phyloP scores from a whole-genome alignment of 2,888 invertebrate species.

The Miltochrista miniata region DNA sequence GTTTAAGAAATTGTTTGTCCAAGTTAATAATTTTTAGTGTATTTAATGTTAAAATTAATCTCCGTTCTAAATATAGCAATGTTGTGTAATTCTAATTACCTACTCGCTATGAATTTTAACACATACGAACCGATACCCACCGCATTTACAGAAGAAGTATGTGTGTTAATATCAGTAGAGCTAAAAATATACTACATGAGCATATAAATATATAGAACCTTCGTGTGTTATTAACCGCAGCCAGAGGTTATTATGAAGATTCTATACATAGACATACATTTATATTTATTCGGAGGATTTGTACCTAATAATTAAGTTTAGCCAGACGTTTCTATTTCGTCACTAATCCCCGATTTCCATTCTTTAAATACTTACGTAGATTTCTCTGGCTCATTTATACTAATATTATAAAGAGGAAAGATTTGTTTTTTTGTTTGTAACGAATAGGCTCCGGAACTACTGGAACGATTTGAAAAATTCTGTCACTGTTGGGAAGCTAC shows the following conservation, averaged over 20 bases:
- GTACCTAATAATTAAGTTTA: no score
- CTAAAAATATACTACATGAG: conserved; percentile 36
- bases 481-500: no score
- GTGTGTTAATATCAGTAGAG: conserved; percentile 3
- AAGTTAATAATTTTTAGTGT: conserved; percentile 23
- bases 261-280: neutral
- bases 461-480: no score
- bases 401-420: no score
- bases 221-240: no score
- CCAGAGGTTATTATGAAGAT: conserved; percentile 34
- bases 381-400: no score
- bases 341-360: no score
- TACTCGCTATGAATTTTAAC: conserved; percentile 15
- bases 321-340: conserved; percentile 17
- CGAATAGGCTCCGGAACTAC: no score
- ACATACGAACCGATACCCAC: conserved; percentile 20
- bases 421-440: no score
- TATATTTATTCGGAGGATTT: no score
- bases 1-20: conserved; percentile 40
- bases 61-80: conserved; percentile 15
- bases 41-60: conserved; percentile 10
- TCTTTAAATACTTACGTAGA: no score
- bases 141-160: conserved; percentile 15
- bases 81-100: conserved; percentile 10
- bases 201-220: no score